Percentiles rank a stretch among this genome's conserved stretches.
phyloP scores from a whole-genome alignment of 1,140 invertebrate species.

The Panagrolaimus sp. region DNA sequence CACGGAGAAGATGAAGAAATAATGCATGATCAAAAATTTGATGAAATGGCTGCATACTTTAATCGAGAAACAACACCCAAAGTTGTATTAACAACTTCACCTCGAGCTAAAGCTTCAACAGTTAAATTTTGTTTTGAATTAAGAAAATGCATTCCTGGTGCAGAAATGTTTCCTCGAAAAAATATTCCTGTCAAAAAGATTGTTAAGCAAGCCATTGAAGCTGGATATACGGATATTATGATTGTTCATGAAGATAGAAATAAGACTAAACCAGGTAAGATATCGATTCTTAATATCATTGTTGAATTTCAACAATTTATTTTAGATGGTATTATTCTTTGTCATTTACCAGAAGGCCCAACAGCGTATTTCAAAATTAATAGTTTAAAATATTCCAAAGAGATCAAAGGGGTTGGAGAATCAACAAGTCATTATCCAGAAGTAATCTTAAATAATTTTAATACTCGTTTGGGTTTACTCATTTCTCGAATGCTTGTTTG shows the following conservation, averaged over 20 bases:
- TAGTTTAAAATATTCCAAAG: conserved; percentile 62
- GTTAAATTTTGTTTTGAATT: conserved; percentile 82
- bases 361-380: conserved; percentile 75
- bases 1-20: conserved; percentile 69
- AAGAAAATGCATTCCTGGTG: conserved; percentile 82
- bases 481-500: conserved; percentile 88
- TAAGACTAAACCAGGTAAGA: conserved; percentile 70
- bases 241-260: conserved; percentile 84
- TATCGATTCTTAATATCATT: too few species aligned
- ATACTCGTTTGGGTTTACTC: conserved; percentile 80
- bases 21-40: conserved; percentile 71
- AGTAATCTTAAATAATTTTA: conserved; percentile 92
- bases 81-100: conserved; percentile 84
- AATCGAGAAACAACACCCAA: conserved; percentile 79
- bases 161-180: conserved; percentile 72
- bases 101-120: conserved; percentile 75
- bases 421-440: conserved; percentile 68
- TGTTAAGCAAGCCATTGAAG: conserved; percentile 44
- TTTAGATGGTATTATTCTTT: conserved; percentile 76
- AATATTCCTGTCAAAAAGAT: conserved; percentile 80
- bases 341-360: conserved; percentile 89
- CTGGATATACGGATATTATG: conserved; percentile 73
- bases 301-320: conserved; percentile 24
- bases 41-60: conserved; percentile 84
- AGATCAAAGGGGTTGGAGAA: conserved; percentile 61